Evolutionary conservation across 2,113 vertebrate genomes (phyloP).

Genomic region (Macrotis lagotis): DNA sequence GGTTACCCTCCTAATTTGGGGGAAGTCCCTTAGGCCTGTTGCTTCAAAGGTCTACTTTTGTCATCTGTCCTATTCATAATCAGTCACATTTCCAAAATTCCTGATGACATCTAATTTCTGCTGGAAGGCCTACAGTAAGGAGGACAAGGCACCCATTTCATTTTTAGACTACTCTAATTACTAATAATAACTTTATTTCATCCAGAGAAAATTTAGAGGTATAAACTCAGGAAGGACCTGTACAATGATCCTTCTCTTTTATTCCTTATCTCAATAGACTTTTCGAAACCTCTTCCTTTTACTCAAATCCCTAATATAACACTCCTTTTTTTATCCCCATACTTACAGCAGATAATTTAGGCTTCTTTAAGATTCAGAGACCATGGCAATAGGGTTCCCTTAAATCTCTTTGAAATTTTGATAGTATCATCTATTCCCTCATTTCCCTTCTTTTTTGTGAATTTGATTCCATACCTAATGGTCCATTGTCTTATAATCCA

Average conservation of each 20-base stretch:
- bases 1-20: not conserved
- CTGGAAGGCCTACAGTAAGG: not conserved
- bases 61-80: not conserved
- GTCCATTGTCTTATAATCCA: not conserved
- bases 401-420: not conserved
- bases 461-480: not conserved
- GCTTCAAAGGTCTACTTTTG: not conserved
- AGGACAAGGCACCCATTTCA: not conserved
- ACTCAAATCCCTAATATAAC: not conserved
- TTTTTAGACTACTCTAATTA: not conserved
- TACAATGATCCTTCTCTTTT: no score
- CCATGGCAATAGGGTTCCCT: not conserved
- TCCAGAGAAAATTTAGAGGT: not conserved
- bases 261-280: not conserved
- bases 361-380: not conserved
- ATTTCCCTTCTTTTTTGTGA: not conserved
- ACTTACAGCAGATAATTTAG: not conserved
- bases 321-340: not conserved
- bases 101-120: not conserved
- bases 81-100: not conserved
- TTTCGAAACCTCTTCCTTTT: not conserved
- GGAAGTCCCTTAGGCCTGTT: not conserved
- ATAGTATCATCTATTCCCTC: not conserved
- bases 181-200: not conserved
- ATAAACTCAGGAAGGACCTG: not conserved